Percentiles rank a stretch among this genome's conserved stretches.
Conservation (phyloP, 2,113 vertebrate genomes). For the Hucho hucho region DNA sequence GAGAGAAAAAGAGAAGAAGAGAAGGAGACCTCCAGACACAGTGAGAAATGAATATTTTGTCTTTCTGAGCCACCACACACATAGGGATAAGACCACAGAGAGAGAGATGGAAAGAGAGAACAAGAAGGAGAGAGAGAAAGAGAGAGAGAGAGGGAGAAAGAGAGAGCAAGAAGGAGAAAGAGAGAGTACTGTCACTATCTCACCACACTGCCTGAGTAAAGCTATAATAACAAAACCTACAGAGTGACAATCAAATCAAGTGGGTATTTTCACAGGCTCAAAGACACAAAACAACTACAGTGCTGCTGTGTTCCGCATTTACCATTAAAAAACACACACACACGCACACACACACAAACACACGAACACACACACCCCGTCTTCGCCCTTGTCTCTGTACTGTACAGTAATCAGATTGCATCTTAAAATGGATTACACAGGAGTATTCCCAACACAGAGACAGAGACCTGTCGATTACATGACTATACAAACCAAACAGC, state of each 20-base stretch:
- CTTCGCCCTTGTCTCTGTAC: slow-evolving; percentile 36
- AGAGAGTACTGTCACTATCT: not conserved
- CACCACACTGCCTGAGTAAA: not conserved
- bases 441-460: slow-evolving; percentile 45
- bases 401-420: slow-evolving; percentile 61
- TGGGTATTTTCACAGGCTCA: not conserved
- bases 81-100: slow-evolving; percentile 23
- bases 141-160: not conserved
- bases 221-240: slow-evolving; percentile 5
- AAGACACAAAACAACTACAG: not conserved
- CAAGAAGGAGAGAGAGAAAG: slow-evolving; percentile 1
- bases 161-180: not conserved
- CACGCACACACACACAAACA: no score
- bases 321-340: no score
- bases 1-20: not conserved
- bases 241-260: slow-evolving; percentile 4
- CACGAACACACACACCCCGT: not conserved
- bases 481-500: slow-evolving; percentile 34
- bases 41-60: not conserved
- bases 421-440: slow-evolving; percentile 65
- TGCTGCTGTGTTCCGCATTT: not conserved
- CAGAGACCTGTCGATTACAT: slow-evolving; percentile 57
- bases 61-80: not conserved
- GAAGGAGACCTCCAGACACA: not conserved
- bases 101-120: slow-evolving; percentile 26